phyloP scores from a whole-genome alignment of 2,797 vertebrate genomes.

The Eulemur albifrons region DNA sequence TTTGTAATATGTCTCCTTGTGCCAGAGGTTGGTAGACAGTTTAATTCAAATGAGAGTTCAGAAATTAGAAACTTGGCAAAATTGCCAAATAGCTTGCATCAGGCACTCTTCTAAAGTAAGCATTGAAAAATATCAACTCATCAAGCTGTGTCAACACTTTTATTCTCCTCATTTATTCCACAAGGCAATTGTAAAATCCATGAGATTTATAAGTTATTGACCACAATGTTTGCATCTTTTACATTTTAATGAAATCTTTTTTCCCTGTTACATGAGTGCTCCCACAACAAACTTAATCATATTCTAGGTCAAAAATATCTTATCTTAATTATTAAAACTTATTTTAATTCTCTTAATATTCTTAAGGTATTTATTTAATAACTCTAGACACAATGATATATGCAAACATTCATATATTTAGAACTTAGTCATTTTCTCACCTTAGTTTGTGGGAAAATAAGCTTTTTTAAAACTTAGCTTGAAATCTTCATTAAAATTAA shows the following conservation, averaged over 20 bases:
- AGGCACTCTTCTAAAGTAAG: background rate
- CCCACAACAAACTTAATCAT: background rate
- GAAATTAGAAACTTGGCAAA: slow-evolving; percentile 31
- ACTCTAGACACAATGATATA: background rate
- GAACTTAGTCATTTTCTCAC: background rate
- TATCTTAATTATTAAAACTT: background rate
- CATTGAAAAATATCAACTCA: background rate
- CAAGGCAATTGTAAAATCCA: slow-evolving; percentile 19
- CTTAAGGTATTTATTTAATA: background rate
- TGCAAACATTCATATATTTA: background rate
- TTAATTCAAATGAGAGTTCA: slow-evolving; percentile 29
- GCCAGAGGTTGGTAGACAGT: background rate
- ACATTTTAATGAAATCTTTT: slow-evolving; percentile 23
- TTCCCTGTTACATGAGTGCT: background rate
- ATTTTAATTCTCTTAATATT: background rate
- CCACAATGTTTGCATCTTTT: background rate
- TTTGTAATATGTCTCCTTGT: background rate
- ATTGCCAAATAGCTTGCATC: background rate
- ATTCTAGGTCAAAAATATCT: background rate
- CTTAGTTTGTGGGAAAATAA: background rate
- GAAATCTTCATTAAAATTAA: background rate
- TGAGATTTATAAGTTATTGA: background rate
- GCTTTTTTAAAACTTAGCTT: background rate
- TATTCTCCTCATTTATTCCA: background rate
- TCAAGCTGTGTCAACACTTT: slow-evolving; percentile 38